Percentiles rank a stretch among this genome's conserved stretches.
Conservation (phyloP, 2,797 vertebrate species). For the Melopsittacus undulatus region DNA sequence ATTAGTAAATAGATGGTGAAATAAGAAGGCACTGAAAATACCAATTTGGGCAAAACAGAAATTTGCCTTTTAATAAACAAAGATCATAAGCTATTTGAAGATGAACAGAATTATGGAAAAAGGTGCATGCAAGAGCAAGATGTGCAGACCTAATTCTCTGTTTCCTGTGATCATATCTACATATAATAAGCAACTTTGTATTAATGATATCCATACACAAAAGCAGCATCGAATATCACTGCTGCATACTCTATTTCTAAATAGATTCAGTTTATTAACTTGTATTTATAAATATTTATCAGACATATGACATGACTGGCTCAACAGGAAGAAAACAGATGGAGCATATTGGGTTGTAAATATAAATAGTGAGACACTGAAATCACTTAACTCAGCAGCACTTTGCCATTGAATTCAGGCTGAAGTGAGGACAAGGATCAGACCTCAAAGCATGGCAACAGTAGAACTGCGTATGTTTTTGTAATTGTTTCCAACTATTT, state of each 20-base stretch:
- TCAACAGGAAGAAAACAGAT: conserved; percentile 23
- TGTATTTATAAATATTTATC: conserved; percentile 40
- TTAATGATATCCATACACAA: neutral
- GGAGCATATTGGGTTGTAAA: neutral
- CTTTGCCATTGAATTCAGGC: neutral
- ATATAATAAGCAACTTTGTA: neutral
- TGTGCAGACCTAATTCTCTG: neutral
- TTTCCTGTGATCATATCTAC: neutral
- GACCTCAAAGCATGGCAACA: neutral
- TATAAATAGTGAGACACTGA: neutral
- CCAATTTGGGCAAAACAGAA: neutral
- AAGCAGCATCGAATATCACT: neutral
- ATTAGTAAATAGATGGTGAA: neutral
- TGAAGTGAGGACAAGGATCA: neutral
- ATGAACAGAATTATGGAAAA: neutral
- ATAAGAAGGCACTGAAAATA: neutral
- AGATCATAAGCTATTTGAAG: neutral
- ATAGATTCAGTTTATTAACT: conserved; percentile 9
- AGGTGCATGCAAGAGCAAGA: neutral
- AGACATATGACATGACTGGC: neutral
- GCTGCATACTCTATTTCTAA: neutral
- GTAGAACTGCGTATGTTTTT: neutral
- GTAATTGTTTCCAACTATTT: neutral
- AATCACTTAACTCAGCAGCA: neutral
- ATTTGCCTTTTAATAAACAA: neutral